Base-by-base conservation (phyloP, 2,113 vertebrate genomes). In the Carassius gibelio region DNA sequence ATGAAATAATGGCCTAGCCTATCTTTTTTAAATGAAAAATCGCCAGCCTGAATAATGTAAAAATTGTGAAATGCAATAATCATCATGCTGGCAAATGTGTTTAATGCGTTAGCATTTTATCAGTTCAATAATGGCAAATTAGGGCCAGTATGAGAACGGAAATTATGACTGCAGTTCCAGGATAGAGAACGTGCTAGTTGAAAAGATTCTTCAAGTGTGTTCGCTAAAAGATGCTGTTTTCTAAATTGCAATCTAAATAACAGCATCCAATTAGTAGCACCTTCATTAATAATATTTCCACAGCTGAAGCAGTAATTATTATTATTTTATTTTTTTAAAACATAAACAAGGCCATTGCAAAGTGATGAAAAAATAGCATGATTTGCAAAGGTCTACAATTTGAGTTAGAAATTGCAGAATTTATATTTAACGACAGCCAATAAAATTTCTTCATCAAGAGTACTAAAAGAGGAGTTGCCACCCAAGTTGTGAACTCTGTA, bases 91-190 rank as follows among this genome's bases (percentile, higher is more conserved):
- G 93, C 94, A 92, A 96, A 95, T 93, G 94, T 95, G 90, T 93
- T 94, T 94, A 95, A 92, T 93, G 90, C 93, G 93, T 94, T 94
- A 95, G 90, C 94, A 94, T 95, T 97, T 96, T 95, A 96, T 96
- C 95, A 96, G 94, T 95, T 96, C 96, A 97, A 97, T 96, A 96
- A 96, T 93, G 93, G 91, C 93, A 97, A 96, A 96, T 97, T 95
- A 96, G 94, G 90, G 92, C 94, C 93, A 95, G 95, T 96, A 94
- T 96, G 95, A 96, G 96, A 93, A 95, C 92, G 92, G 93, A 93
- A 89, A 92, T 96, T 94, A 94, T 94, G 93, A 93, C 92, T 92
- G 92, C 92, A 91, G 93, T 95, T 94, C 86, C 90, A 86, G 85
- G 82, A 88, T 69, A 89, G 88, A 79, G 81, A 84, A 87, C 89